These are phyloP conservation scores for Peromyscus maniculatus DNA, from an alignment of 2,113 vertebrate genomes.

Conservation along the genomic window DNA sequence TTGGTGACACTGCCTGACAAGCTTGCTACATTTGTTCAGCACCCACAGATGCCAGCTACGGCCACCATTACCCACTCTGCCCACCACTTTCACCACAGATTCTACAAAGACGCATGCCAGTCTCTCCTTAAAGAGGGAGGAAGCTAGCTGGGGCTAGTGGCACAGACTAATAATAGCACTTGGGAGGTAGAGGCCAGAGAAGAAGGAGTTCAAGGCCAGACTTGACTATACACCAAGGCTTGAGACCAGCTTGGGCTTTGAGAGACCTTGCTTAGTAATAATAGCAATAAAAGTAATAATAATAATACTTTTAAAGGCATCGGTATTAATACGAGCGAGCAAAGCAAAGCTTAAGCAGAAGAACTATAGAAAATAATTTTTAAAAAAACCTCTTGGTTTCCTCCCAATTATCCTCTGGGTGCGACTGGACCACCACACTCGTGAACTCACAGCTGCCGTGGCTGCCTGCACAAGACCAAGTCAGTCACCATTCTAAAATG, in stretches of 20 bases:
- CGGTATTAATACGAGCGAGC: background rate
- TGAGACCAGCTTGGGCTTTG: background rate
- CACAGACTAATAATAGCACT: background rate
- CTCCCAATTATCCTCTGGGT: background rate
- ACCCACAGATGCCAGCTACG: fast-evolving
- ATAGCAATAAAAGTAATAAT: background rate
- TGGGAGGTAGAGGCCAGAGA: background rate
- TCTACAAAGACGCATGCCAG: background rate
- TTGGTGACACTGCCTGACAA: background rate
- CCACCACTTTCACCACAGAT: background rate
- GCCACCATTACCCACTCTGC: fast-evolving
- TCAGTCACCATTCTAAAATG: background rate
- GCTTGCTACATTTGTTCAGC: fast-evolving
- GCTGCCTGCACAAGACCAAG: background rate
- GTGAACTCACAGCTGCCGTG: background rate
- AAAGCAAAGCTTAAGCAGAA: background rate
- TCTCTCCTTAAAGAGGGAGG: background rate
- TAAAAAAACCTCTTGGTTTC: background rate
- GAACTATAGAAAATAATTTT: background rate
- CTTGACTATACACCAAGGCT: background rate
- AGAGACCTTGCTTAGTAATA: background rate
- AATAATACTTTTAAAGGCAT: background rate
- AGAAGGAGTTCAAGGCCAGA: background rate
- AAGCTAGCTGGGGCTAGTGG: background rate
- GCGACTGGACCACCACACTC: background rate